Conservation (phyloP, 2,113 vertebrate genomes). For the Hepsetus odoe region DNA sequence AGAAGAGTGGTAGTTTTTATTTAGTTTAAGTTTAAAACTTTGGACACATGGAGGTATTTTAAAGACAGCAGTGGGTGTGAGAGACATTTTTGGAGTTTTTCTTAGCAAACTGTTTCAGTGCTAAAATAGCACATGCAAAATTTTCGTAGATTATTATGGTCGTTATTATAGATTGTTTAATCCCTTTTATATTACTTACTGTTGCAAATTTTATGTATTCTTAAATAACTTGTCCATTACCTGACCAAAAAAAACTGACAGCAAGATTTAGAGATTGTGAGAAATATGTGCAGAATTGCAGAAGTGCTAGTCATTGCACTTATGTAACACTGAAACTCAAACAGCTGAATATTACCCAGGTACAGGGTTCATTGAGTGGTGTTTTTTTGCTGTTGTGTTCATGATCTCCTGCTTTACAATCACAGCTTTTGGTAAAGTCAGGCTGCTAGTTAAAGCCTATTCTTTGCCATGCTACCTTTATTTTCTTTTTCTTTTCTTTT, state of each 20-base stretch:
- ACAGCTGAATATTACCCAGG: constrained; percentile 8
- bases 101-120: too few species aligned
- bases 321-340: not conserved
- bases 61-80: not conserved
- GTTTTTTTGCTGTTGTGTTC: constrained; percentile 13
- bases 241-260: constrained; percentile 1
- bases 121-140: too few species aligned
- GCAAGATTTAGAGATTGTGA: constrained; percentile 16
- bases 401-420: not conserved
- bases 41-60: not conserved
- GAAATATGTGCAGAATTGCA: constrained; percentile 12
- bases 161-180: too few species aligned
- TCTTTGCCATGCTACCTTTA: constrained; percentile 39
- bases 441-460: not conserved
- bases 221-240: not conserved
- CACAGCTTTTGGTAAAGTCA: not conserved
- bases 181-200: too few species aligned
- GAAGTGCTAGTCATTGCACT: constrained; percentile 3
- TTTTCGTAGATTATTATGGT: too few species aligned
- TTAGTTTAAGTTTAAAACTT: not conserved
- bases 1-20: not conserved
- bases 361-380: not conserved
- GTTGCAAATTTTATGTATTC: too few species aligned
- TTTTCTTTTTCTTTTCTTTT: too few species aligned
- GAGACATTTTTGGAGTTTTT: too few species aligned